Evolutionary conservation across 2,888 invertebrate species (phyloP), one percentile per base, ranked within the genome.

Genomic region (Cryptocephalus moraei): DNA sequence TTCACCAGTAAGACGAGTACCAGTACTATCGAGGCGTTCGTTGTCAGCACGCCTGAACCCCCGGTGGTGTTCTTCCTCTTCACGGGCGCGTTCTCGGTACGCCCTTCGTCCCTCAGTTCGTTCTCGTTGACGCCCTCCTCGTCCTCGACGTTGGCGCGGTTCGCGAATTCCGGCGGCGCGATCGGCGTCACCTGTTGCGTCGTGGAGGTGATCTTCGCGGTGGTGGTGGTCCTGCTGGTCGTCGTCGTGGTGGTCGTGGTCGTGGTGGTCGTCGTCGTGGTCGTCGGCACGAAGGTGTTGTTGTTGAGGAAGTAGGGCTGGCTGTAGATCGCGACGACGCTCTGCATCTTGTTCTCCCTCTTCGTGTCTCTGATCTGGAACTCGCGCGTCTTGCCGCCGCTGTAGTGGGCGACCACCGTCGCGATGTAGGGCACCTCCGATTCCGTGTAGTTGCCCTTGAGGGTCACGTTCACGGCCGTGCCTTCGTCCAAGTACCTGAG

Each of bases 391-490:
- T 74, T 73, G n/a, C 75, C 75, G 52, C 84, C 82, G 50, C 77
- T 75, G 65, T 84, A 87, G 49, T 76, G 73, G 1, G 88, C 83
- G 43, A 81, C 78, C 39, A 91, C 71, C 49, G 78, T 81, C 6
- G 83, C 88, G 31, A 75, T 77, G 63, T 88, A 91, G 32, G 84
- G 85, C 1, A 83, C 78, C 56, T 90, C 88, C 45, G 81, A 75
- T 50, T 82, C 81, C 1, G 85, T 83, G 58, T 81, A 77, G 62
- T 84, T 84, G 2, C 85, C 90, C 44, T 74, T 75, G 12, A 91
- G 75, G 0, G 86, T 87, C 0, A 90, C 86, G 66, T 91, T 90
- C 44, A 88, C 81, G 2, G 83, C 88, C 0, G 90, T 90, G 32
- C 86, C 89, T 4, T 86, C 82, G 64, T 82, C 80, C 47, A 91